Evolutionary conservation across 2,888 invertebrate genomes (phyloP), one percentile per base, ranked within the genome.

Genomic region (Caenorhabditis sp.): DNA sequence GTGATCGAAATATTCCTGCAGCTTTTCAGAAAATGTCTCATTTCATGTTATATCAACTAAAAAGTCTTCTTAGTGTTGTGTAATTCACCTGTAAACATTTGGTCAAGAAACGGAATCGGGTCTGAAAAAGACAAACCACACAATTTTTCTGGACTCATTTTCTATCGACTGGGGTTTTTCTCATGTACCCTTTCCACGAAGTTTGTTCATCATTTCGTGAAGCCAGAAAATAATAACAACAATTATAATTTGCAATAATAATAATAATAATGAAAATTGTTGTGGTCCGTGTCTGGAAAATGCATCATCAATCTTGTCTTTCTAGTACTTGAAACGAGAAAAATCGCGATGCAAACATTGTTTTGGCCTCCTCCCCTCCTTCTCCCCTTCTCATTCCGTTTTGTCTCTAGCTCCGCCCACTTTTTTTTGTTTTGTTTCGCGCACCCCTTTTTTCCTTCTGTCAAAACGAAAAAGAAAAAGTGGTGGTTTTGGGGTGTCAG

Each of bases 81-180:
- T n/a, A n/a, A n/a, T n/a, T n/a, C n/a, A n/a, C n/a, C n/a, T n/a
- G n/a, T n/a, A n/a, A n/a, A n/a, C n/a, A n/a, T n/a, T n/a, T n/a
- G n/a, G n/a, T n/a, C n/a, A n/a, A n/a, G n/a, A n/a, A n/a, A n/a
- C n/a, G n/a, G n/a, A n/a, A n/a, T n/a, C n/a, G n/a, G n/a, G 31
- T 31, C 31, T 31, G 10, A 31, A 31, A 31, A 6, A 6, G 31
- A 10, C 31, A 31, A 31, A 31, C 10, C 31, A 6, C 5, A 31
- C 14, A 6, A 3, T 3, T 43, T 43, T 43, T 43, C 43, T 36
- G 5, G 36, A 8, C 12, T 36, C 36, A 5, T 4, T 51, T 51
- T 19, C 3, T 60, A 53, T 60, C n/a, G n/a, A n/a, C n/a, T n/a
- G n/a, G n/a, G 10, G n/a, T 36, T 31, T 60, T 43, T 60, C 3